phyloP scores from a whole-genome alignment of 2,113 vertebrate species.

The Rhynchopsitta pachyrhyncha region DNA sequence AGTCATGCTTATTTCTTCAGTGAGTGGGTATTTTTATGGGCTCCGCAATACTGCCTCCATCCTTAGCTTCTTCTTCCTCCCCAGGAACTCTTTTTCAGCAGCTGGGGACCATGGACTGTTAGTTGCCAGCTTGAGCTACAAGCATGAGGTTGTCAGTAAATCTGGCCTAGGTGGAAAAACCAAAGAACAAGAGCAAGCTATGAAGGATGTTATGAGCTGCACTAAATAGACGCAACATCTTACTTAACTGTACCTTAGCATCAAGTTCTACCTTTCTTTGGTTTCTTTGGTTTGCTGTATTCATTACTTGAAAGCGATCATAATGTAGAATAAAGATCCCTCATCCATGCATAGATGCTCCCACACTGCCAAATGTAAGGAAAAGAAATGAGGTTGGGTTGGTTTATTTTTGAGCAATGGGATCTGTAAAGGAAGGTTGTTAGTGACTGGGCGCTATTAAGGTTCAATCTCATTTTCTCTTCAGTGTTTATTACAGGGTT shows the following conservation, averaged over 20 bases:
- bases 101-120: background rate
- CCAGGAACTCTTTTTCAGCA: background rate
- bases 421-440: background rate
- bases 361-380: background rate
- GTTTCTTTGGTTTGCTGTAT: background rate
- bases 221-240: background rate
- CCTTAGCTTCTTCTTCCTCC: background rate
- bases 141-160: background rate
- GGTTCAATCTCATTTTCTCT: background rate
- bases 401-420: background rate
- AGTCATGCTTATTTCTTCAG: background rate
- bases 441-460: background rate
- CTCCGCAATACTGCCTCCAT: background rate
- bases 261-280: background rate
- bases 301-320: background rate
- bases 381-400: background rate
- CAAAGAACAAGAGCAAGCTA: background rate
- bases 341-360: rapidly evolving
- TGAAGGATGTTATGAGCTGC: background rate
- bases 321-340: background rate
- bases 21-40: background rate
- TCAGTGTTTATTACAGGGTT: background rate
- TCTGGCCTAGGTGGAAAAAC: background rate
- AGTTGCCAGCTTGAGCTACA: background rate
- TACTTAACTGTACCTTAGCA: background rate